phyloP scores from a whole-genome alignment of 2,797 vertebrate genomes.

The Eleutherodactylus coqui region DNA sequence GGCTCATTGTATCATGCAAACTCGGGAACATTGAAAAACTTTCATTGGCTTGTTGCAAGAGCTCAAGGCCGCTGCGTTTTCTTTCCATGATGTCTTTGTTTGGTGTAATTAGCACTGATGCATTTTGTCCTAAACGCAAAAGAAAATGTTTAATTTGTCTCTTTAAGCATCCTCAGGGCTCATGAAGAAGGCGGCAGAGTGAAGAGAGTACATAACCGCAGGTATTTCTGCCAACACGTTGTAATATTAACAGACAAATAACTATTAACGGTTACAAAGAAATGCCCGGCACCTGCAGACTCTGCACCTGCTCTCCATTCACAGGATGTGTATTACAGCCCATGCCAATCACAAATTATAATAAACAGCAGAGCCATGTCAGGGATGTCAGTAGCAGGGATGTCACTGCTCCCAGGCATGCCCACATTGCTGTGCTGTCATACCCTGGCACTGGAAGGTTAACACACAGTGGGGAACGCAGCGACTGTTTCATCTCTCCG shows the following conservation, averaged over 20 bases:
- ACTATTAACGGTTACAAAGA: constrained; percentile 27
- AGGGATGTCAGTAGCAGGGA: background rate
- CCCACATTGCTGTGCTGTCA: background rate
- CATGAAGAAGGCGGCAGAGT: background rate
- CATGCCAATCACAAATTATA: constrained; percentile 38
- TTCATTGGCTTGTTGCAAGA: background rate
- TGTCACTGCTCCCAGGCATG: constrained; percentile 3
- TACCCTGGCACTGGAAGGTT: background rate
- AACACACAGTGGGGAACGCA: background rate
- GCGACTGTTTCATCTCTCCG: background rate
- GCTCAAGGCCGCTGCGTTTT: background rate
- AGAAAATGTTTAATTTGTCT: background rate
- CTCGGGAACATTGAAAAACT: background rate
- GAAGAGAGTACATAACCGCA: background rate
- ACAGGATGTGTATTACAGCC: background rate
- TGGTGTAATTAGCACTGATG: background rate
- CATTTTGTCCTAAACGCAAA: background rate
- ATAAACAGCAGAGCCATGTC: constrained; percentile 28
- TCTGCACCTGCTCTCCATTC: constrained; percentile 31
- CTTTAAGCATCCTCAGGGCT: background rate
- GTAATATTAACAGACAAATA: constrained; percentile 33
- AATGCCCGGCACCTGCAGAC: constrained; percentile 4
- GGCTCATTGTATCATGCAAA: background rate
- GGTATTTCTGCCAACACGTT: background rate
- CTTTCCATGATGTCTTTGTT: background rate